Conservation (phyloP, 30 jellyfish, hydroid and myxozoan genomes). For the Pelagia noctiluca region DNA sequence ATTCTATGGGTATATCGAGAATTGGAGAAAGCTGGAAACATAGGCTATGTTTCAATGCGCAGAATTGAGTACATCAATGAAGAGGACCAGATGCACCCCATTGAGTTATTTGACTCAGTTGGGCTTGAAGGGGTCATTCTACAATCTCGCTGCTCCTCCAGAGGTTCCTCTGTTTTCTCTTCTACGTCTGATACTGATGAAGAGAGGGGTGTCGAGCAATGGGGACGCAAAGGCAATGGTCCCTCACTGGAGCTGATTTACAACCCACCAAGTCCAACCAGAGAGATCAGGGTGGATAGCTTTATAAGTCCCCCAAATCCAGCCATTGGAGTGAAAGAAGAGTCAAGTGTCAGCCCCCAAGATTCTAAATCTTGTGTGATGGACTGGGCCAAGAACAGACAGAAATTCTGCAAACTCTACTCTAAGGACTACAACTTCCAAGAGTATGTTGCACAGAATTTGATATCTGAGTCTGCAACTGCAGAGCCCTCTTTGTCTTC, state of each 20-base stretch:
- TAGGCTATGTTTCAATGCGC: constrained; percentile 55
- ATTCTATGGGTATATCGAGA: constrained; percentile 72
- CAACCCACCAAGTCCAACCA: neutral
- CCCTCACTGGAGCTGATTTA: neutral
- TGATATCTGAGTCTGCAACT: neutral
- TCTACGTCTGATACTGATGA: constrained; percentile 31
- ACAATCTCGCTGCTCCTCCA: no score
- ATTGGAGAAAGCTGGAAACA: constrained; percentile 60
- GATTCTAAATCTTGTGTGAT: constrained; percentile 10
- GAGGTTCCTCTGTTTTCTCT: constrained; percentile 61
- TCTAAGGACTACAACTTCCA: constrained; percentile 41
- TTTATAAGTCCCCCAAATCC: no score
- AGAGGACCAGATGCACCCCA: neutral
- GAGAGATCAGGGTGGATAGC: no score
- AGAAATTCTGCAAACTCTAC: constrained; percentile 31
- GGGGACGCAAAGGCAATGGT: constrained; percentile 48
- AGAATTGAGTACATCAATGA: constrained; percentile 39
- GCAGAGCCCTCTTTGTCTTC: constrained; percentile 12
- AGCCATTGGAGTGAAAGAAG: no score
- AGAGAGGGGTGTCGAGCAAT: constrained; percentile 31
- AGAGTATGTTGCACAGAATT: constrained; percentile 42
- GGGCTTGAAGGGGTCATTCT: neutral
- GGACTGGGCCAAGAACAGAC: constrained; percentile 31
- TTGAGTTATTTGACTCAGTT: constrained; percentile 7
- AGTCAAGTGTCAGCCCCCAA: no score